Conservation (phyloP, 1,140 invertebrate species). For the Neoseiulus cucumeris region DNA sequence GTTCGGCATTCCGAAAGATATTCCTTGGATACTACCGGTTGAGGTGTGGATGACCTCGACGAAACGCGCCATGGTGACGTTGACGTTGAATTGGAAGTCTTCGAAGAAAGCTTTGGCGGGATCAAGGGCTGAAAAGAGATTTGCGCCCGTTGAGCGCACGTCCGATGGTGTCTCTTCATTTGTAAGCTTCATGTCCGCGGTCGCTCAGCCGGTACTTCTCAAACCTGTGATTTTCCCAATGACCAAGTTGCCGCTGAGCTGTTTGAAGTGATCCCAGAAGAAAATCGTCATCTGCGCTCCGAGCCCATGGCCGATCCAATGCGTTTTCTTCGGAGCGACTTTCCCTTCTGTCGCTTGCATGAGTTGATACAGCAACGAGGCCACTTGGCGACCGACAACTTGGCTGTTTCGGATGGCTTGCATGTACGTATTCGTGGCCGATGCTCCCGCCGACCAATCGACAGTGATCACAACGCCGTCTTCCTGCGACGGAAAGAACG, state of each 20-base stretch:
- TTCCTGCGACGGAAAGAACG: background rate
- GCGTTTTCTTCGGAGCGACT: slow-evolving; percentile 22
- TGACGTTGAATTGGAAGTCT: background rate
- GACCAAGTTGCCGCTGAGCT: too few relatives aligned
- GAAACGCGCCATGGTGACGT: slow-evolving; percentile 32
- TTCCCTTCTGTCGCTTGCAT: too few relatives aligned
- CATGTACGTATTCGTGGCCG: slow-evolving; percentile 12
- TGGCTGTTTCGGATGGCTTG: slow-evolving; percentile 14
- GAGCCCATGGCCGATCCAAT: slow-evolving; percentile 40
- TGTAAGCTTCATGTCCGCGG: too few relatives aligned
- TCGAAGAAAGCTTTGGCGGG: slow-evolving; percentile 45
- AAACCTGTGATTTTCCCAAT: too few relatives aligned
- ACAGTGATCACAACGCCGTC: slow-evolving; percentile 14
- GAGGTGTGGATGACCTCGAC: slow-evolving; percentile 53
- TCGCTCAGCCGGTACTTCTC: too few relatives aligned
- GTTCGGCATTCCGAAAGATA: slow-evolving; percentile 14
- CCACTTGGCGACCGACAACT: slow-evolving; percentile 13
- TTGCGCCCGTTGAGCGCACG: too few relatives aligned
- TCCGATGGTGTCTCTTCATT: too few relatives aligned
- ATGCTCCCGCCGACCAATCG: slow-evolving; percentile 18
- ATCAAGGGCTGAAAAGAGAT: slow-evolving; percentile 35
- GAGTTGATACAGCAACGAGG: too few relatives aligned
- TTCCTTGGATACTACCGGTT: slow-evolving; percentile 21
- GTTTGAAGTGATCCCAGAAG: too few relatives aligned
- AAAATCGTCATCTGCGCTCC: slow-evolving; percentile 35